These are phyloP conservation scores for Andrena fulva DNA, from an alignment of 2,888 invertebrate species.

Conservation along the genomic window DNA sequence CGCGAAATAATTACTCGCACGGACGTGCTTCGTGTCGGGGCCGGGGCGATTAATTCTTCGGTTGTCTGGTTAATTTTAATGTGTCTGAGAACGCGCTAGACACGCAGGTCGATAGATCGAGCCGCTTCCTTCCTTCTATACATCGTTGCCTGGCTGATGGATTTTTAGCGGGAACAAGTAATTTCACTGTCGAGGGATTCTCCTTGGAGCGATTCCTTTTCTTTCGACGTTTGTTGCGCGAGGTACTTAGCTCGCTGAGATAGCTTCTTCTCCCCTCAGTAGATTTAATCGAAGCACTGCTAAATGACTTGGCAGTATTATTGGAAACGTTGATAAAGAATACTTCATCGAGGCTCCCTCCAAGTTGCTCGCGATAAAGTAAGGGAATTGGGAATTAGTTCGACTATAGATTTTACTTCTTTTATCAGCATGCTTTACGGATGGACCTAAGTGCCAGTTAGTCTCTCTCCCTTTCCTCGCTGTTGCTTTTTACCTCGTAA, in stretches of 20 bases:
- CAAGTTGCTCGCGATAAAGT: neutral
- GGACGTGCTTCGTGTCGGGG: slow-evolving; percentile 25
- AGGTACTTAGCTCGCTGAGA: neutral
- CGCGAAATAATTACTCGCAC: slow-evolving; percentile 45
- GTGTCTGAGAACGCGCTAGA: slow-evolving; percentile 6
- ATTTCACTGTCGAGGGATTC: too few species aligned
- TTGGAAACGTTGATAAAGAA: neutral
- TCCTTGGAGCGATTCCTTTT: too few species aligned
- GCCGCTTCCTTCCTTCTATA: too few species aligned
- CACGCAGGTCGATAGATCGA: slow-evolving; percentile 16
- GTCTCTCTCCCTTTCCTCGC: neutral
- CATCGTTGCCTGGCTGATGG: too few species aligned
- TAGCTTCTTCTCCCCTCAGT: neutral
- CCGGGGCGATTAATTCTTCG: slow-evolving; percentile 43
- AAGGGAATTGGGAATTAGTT: neutral
- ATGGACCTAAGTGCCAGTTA: neutral
- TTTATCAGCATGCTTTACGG: neutral
- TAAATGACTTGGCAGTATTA: neutral
- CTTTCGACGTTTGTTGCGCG: neutral
- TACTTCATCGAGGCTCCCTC: neutral
- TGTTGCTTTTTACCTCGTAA: slow-evolving; percentile 12
- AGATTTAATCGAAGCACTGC: neutral
- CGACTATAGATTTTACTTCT: neutral
- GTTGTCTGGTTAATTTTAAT: slow-evolving; percentile 48
- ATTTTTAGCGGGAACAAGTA: too few species aligned